Evolutionary conservation across 2,888 invertebrate genomes (phyloP), one percentile per base, ranked within the genome.

Genomic region (Apodemia hepburni): DNA sequence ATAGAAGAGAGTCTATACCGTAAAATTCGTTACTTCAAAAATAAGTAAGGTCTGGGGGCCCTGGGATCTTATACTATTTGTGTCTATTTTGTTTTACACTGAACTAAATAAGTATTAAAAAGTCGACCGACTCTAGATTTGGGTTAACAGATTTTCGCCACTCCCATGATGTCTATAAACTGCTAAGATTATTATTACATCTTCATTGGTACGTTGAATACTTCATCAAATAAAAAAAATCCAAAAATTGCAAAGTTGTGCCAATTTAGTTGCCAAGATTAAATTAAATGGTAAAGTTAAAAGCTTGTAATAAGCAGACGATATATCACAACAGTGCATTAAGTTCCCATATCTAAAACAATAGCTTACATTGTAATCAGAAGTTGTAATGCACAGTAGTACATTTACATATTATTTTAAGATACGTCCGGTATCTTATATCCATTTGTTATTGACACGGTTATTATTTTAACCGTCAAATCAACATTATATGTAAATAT

Each of bases 341-440:
- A 27, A 65, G 61, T 22, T 65, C 64, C 47, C 62, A 65, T 71
- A 72, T 71, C 72, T 66, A 58, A 68, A 66, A 72, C 71, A 71
- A 71, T 71, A 72, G 70, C 65, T 72, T 66, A 68, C 65, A 61
- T 61, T 63, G 61, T 67, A 68, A 72, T 71, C 71, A 64, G 64
- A 61, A 60, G 67, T 54, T 66, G 60, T 68, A 66, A 69, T 68
- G 64, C 64, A 69, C 63, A 54, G 68, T 63, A 65, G 64, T 64
- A 62, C 64, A 61, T 47, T 60, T 61, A 64, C 65, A 71, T 66
- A 72, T 71, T 70, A 70, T 64, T 68, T 70, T 66, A 60, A 70
- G 66, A 70, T 66, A 69, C 64, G 42, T 42, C 15, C 15, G 15
- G 42, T 42, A 66, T 61, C 65, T 70, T 64, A 64, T 70, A 71